phyloP scores from a whole-genome alignment of 2,797 vertebrate genomes.

The Carduelis carduelis region DNA sequence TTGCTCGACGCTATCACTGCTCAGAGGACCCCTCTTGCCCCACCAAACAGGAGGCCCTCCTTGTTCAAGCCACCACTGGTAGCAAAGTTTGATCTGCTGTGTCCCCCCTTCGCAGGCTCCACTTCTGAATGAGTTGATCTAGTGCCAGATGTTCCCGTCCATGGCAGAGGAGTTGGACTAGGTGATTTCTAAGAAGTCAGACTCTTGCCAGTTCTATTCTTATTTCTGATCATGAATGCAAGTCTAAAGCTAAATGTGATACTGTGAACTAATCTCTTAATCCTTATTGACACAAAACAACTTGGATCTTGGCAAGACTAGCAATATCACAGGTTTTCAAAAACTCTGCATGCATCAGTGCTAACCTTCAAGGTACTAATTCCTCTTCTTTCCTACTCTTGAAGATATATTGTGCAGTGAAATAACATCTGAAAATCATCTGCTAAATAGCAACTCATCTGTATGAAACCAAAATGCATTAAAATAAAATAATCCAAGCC shows the following conservation, averaged over 20 bases:
- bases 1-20: fast-evolving
- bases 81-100: neutral
- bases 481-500: constrained; percentile 4
- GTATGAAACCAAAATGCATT: neutral
- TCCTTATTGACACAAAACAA: constrained; percentile 13
- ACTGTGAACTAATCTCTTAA: constrained; percentile 12
- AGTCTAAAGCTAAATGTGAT: neutral
- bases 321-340: neutral
- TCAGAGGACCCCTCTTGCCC: neutral
- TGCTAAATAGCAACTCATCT: neutral
- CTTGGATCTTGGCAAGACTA: neutral
- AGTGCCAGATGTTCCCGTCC: neutral
- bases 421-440: neutral
- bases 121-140: neutral
- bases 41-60: neutral
- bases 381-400: neutral
- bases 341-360: neutral
- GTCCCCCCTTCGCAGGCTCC: fast-evolving
- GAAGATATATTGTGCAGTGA: neutral
- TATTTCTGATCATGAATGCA: neutral
- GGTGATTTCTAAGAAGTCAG: neutral
- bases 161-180: neutral
- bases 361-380: neutral
- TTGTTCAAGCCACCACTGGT: neutral
- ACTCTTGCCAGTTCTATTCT: neutral